Conservation (phyloP, 2,888 invertebrate genomes). For the Acheta domesticus region DNA sequence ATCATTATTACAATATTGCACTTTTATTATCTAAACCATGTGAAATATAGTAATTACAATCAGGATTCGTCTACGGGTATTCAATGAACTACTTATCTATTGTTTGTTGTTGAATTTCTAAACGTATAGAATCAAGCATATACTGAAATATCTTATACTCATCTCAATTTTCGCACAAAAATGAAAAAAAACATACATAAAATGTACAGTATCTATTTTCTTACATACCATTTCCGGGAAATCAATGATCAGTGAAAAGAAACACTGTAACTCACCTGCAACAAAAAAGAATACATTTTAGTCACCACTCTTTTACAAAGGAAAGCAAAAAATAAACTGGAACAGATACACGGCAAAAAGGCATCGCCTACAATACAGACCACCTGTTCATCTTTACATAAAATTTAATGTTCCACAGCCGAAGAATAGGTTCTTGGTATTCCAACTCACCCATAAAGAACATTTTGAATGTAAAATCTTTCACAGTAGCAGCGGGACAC, state of each 20-base stretch:
- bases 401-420: neutral
- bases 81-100: no score
- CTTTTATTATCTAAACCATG: no score
- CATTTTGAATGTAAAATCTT: neutral
- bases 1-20: no score
- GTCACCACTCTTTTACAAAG: neutral
- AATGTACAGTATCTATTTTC: no score
- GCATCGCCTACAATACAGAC: neutral
- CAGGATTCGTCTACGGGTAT: no score
- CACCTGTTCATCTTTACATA: slow-evolving; percentile 7
- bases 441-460: neutral
- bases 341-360: neutral
- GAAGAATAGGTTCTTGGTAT: neutral
- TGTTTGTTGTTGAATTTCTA: no score
- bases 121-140: no score
- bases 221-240: no score
- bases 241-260: neutral
- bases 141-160: no score
- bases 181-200: no score
- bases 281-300: neutral
- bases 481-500: neutral
- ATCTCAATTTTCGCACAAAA: no score
- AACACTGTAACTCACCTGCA: neutral
- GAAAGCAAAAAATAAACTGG: neutral
- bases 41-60: no score